phyloP scores from a whole-genome alignment of 2,888 invertebrate genomes.

The Enchytraeus crypticus region DNA sequence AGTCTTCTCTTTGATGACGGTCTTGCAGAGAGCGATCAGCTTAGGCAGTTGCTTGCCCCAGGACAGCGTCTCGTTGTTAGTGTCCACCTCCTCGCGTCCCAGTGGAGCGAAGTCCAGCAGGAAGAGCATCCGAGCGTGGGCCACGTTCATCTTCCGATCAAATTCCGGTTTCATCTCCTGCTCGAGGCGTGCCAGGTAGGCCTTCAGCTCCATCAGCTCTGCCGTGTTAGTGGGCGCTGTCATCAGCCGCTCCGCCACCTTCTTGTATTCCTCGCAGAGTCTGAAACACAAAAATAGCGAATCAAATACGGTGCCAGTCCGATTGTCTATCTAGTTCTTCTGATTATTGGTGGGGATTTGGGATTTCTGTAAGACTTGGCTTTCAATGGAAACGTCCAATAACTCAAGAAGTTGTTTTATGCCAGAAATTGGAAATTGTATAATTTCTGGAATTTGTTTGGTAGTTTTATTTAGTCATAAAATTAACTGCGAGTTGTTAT shows the following conservation, averaged over 20 bases:
- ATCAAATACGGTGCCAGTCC: not conserved
- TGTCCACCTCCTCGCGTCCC: constrained; percentile 61
- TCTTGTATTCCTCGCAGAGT: constrained; percentile 65
- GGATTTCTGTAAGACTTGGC: too few species aligned
- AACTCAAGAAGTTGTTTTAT: too few species aligned
- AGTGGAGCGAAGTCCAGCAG: constrained; percentile 72
- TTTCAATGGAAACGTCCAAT: too few species aligned
- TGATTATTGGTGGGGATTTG: too few species aligned
- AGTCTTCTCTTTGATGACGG: constrained; percentile 1
- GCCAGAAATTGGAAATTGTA: too few species aligned
- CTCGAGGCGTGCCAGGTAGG: constrained; percentile 66
- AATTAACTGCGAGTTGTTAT: too few species aligned
- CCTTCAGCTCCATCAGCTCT: constrained; percentile 72
- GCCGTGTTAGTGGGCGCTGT: constrained; percentile 74
- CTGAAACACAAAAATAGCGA: not conserved
- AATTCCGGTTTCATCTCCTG: constrained; percentile 62
- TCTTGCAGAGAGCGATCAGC: not conserved
- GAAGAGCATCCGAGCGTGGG: constrained; percentile 59
- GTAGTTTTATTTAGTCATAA: too few species aligned
- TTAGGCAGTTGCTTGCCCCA: not conserved
- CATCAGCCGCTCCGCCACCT: constrained; percentile 67
- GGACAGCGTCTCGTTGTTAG: not conserved
- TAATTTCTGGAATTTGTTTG: too few species aligned
- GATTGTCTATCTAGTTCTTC: too few species aligned
- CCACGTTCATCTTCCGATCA: constrained; percentile 62